Conservation (phyloP, 2,797 vertebrate species). For the Thamnophis elegans region DNA sequence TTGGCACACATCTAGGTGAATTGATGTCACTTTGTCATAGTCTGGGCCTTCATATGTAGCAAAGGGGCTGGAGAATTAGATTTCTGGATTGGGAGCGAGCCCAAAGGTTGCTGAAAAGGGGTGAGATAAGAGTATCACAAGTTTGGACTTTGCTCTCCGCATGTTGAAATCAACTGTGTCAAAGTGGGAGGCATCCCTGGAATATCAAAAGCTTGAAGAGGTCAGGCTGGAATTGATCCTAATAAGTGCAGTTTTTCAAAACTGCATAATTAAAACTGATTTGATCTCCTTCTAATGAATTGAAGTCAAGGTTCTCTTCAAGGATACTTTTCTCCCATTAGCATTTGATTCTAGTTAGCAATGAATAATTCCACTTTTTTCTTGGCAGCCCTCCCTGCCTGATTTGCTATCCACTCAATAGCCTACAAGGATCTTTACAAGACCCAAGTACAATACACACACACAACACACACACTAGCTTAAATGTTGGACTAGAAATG, state of each 20-base stretch:
- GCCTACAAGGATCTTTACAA: slow-evolving; percentile 65
- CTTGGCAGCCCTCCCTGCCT: slow-evolving; percentile 63
- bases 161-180: slow-evolving; percentile 35
- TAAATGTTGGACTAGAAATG: not conserved
- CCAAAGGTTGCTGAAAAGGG: slow-evolving; percentile 31
- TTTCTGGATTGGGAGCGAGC: not conserved
- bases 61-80: not conserved
- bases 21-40: not conserved
- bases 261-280: slow-evolving; percentile 67
- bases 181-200: slow-evolving; percentile 49
- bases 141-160: not conserved
- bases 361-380: slow-evolving; percentile 73
- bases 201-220: slow-evolving; percentile 60
- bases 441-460: slow-evolving; percentile 19
- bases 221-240: slow-evolving; percentile 58
- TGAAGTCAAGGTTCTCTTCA: slow-evolving; percentile 71
- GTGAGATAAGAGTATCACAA: slow-evolving; percentile 53
- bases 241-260: slow-evolving; percentile 62
- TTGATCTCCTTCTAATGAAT: slow-evolving; percentile 68
- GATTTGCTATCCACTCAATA: slow-evolving; percentile 57
- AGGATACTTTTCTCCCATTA: slow-evolving; percentile 68
- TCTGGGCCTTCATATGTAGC: not conserved
- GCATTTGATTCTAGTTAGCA: slow-evolving; percentile 70
- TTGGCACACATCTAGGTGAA: not conserved
- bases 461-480: not conserved